A percentile compares a stretch with the other conserved stretches of the same genome.
Conservation (phyloP, 2,113 vertebrate genomes). For the Larimichthys crocea region DNA sequence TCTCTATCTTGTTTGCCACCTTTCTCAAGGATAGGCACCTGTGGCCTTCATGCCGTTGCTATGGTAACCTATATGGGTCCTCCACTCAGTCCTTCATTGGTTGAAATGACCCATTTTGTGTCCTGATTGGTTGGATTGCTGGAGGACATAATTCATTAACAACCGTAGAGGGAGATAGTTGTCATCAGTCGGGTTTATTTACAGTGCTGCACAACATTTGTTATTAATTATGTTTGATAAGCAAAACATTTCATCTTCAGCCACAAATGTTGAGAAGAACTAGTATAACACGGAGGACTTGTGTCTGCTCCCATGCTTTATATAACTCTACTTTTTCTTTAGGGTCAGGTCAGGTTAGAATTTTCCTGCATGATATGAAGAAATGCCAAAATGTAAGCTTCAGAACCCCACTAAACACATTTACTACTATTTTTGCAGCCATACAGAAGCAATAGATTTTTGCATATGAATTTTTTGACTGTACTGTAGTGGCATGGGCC, state of each 20-base stretch:
- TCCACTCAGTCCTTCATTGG: constrained; percentile 8
- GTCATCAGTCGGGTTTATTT: background rate
- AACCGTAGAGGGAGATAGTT: background rate
- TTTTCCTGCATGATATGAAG: background rate
- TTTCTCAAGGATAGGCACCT: constrained; percentile 41
- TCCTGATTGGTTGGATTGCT: constrained; percentile 23
- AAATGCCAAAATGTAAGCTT: background rate
- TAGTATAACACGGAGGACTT: background rate
- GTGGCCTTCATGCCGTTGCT: constrained; percentile 55
- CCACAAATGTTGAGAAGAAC: background rate
- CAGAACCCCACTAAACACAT: background rate
- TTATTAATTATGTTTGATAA: background rate
- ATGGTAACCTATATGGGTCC: constrained; percentile 41
- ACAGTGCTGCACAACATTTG: background rate
- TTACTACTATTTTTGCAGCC: background rate
- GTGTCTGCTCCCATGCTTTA: background rate
- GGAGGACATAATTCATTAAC: constrained; percentile 9
- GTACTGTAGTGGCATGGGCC: background rate
- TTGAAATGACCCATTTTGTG: constrained; percentile 3
- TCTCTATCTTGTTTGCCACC: constrained; percentile 10
- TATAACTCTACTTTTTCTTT: background rate
- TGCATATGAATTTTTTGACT: background rate
- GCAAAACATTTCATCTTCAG: background rate
- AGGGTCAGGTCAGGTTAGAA: background rate
- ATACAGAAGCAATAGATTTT: background rate